Base-by-base conservation (phyloP, 2,888 invertebrate genomes). In the Callinectes sapidus region DNA sequence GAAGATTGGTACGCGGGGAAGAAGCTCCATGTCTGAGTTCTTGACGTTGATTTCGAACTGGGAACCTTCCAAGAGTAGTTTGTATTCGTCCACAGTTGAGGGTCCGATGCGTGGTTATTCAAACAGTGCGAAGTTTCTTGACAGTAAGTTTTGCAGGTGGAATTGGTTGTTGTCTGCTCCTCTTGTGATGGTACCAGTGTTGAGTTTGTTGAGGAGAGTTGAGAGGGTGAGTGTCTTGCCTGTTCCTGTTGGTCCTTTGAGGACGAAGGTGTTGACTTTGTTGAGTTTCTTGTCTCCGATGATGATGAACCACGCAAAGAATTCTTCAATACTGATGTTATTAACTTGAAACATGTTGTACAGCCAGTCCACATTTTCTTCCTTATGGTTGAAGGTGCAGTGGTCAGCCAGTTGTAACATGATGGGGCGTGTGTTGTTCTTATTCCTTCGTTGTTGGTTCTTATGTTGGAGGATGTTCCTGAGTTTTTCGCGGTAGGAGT, bases 81-180 rank as follows among this genome's bases (percentile, higher is more conserved):
- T 90, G 32, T 90, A 90, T 42, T 90, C 90, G 28, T 90, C 90
- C 16, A 81, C 90, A 54, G 91, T 88, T 5, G 77, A 48, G 14
- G 16, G 39, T 0, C 23, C 6, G 42, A 91, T 91, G 48, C 91
- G 42, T 88, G 88, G 88, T 91, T 91, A 88, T 91, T 91, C 91
- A 39, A 88, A 88, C 0, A 91, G n/a, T n/a, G 77, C 91, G 39
- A 32, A 88, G 61, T 54, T 35, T 77, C 66, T 91, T 5, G 32
- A 18, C 16, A 91, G 71, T n/a, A 91, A 48, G 42, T 91, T 91
- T 88, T 91, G 91, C 14, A 91, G 32, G n/a, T 91, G 91, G 77
- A 91, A 91, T 3, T 71, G 77, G 71, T 87, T 88, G 2, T 71
- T 39, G 18, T 91, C 91, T n/a, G 71, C 81, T 71, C 32, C 23